Evolutionary conservation across 2,113 vertebrate genomes (phyloP).

Genomic region (Etia nguti): DNA sequence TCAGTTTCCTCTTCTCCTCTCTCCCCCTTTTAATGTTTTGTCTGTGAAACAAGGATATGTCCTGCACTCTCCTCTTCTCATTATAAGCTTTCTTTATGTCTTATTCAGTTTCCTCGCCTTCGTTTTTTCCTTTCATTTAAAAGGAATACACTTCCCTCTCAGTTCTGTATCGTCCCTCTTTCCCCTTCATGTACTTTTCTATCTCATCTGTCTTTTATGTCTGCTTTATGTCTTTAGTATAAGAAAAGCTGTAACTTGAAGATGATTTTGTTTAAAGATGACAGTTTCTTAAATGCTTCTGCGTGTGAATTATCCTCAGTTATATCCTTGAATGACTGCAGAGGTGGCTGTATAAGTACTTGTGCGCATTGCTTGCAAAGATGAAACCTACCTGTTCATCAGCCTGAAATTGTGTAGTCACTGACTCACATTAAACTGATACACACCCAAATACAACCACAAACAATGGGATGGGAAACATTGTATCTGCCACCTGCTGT

Average conservation of each 20-base stretch:
- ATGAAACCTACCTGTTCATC: constrained; percentile 31
- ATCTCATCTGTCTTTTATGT: background rate
- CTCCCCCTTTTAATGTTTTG: background rate
- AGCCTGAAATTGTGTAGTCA: constrained; percentile 22
- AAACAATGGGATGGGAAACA: background rate
- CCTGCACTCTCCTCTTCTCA: constrained; percentile 1
- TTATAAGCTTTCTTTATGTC: constrained; percentile 2
- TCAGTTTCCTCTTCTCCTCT: background rate
- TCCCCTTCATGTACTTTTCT: constrained; percentile 4
- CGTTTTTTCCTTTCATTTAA: background rate
- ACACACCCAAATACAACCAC: background rate
- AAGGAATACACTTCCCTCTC: background rate
- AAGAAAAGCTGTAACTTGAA: background rate
- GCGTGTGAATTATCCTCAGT: background rate
- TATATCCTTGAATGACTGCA: background rate
- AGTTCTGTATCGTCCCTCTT: background rate
- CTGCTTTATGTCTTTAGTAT: background rate
- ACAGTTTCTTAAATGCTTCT: background rate
- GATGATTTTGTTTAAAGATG: background rate
- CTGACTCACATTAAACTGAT: constrained; percentile 4
- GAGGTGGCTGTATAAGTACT: background rate
- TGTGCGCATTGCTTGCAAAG: background rate
- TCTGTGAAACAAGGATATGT: constrained; percentile 17
- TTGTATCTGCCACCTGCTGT: constrained; percentile 34
- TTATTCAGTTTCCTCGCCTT: background rate